phyloP scores from a whole-genome alignment of 1,140 invertebrate species.

The Acromyrmex echinatior region DNA sequence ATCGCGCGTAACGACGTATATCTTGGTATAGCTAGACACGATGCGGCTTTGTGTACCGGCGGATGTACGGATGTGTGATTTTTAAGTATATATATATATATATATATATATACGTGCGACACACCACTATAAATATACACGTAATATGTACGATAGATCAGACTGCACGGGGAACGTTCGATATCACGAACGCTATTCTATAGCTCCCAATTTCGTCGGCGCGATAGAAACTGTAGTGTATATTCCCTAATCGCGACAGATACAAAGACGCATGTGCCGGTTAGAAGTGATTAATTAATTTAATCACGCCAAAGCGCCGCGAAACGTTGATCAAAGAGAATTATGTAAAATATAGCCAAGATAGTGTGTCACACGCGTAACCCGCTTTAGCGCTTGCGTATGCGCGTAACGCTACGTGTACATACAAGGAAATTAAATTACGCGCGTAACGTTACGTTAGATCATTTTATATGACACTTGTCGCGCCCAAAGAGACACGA shows the following conservation, averaged over 20 bases:
- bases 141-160: background rate
- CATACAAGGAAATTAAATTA: conserved; percentile 31
- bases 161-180: background rate
- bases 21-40: conserved; percentile 17
- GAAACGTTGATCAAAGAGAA: conserved; percentile 54
- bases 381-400: background rate
- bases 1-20: conserved; percentile 51
- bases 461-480: background rate
- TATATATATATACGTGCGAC: background rate
- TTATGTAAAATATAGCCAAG: conserved; percentile 38
- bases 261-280: conserved; percentile 41
- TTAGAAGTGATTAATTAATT: conserved; percentile 57
- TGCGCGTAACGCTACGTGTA: background rate
- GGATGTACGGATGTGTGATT: background rate
- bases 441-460: background rate
- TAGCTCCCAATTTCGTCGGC: conserved; percentile 22
- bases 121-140: background rate
- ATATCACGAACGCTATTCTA: conserved; percentile 12
- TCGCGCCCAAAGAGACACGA: background rate
- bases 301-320: conserved; percentile 53
- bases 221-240: conserved; percentile 17
- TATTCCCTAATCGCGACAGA: conserved; percentile 27
- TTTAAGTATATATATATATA: conserved; percentile 9
- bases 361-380: conserved; percentile 26
- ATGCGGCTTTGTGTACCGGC: background rate